Evolutionary conservation across 2,888 invertebrate species (phyloP).

Genomic region (Corbicula japonica): DNA sequence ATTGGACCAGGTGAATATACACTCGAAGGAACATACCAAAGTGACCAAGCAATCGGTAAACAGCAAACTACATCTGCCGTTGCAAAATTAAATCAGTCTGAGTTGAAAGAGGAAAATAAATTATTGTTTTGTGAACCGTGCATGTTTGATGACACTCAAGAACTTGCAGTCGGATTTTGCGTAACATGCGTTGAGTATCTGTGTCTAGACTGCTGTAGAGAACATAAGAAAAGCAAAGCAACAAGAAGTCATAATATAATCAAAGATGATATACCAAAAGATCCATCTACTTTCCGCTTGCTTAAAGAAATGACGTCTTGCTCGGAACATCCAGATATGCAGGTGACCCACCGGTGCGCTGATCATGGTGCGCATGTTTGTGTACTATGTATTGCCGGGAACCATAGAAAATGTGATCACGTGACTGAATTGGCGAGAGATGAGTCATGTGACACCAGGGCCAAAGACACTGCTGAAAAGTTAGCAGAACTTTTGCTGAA

Average conservation of each 20-base stretch:
- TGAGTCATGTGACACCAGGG: too few species aligned
- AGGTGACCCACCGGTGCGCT: conserved; percentile 25
- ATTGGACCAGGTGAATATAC: too few species aligned
- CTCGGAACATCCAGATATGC: conserved; percentile 22
- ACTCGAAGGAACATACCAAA: too few species aligned
- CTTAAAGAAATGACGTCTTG: conserved; percentile 29
- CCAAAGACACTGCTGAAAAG: too few species aligned
- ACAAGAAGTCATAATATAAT: conserved; percentile 34
- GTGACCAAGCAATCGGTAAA: too few species aligned
- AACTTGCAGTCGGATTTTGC: conserved; percentile 31
- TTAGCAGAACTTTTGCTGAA: too few species aligned
- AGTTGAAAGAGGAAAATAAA: too few species aligned
- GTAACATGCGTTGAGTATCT: conserved; percentile 46
- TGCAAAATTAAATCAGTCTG: too few species aligned
- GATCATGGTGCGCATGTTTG: conserved; percentile 34
- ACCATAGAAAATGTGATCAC: conserved; percentile 38
- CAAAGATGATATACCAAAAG: conserved; percentile 24
- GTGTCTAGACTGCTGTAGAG: conserved; percentile 32
- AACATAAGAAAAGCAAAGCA: conserved; percentile 42
- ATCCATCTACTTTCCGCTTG: conserved; percentile 18
- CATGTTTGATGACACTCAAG: conserved; percentile 17
- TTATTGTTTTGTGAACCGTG: conserved; percentile 45
- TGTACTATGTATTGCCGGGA: conserved; percentile 14
- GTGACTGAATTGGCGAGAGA: too few species aligned
- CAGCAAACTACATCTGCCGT: too few species aligned